A percentile compares a stretch with the other conserved stretches of the same genome.
phyloP scores from a whole-genome alignment of 2,888 invertebrate genomes.

The Xanthorhoe designata region DNA sequence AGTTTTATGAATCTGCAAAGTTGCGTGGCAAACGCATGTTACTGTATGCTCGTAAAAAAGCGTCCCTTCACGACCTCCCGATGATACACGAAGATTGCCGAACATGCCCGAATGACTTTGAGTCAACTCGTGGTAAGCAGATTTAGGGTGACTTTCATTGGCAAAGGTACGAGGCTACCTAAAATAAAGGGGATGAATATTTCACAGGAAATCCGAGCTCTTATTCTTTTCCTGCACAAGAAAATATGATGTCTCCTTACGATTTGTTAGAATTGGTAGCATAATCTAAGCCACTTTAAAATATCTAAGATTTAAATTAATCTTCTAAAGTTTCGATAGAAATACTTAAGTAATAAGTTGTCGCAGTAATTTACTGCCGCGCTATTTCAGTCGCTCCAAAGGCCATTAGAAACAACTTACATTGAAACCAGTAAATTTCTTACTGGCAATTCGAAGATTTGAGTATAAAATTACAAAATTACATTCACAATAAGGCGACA shows the following conservation, averaged over 20 bases:
- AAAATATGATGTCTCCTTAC: neutral
- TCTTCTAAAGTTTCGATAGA: neutral
- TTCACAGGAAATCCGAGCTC: slow-evolving; percentile 11
- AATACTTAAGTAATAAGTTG: neutral
- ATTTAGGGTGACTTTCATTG: slow-evolving; percentile 42
- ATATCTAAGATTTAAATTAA: neutral
- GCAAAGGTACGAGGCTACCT: slow-evolving; percentile 22
- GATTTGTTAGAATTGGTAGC: neutral
- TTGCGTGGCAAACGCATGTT: slow-evolving; percentile 50
- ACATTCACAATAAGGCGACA: slow-evolving; percentile 60
- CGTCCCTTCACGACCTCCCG: slow-evolving; percentile 66
- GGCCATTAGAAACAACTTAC: neutral
- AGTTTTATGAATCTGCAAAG: slow-evolving; percentile 39
- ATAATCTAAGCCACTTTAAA: no score
- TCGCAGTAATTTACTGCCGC: neutral
- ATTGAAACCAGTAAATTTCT: neutral
- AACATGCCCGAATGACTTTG: slow-evolving; percentile 58
- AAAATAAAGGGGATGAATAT: slow-evolving; percentile 21
- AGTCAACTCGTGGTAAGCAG: slow-evolving; percentile 45
- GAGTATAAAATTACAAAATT: slow-evolving; percentile 39
- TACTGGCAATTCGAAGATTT: slow-evolving; percentile 26
- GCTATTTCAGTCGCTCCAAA: neutral
- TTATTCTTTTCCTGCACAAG: slow-evolving; percentile 3
- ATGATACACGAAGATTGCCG: slow-evolving; percentile 70
- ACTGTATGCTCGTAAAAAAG: slow-evolving; percentile 71